Evolutionary conservation across 2,113 vertebrate species (phyloP), one percentile per base, ranked within the genome.

Genomic region (Chloebia gouldiae): DNA sequence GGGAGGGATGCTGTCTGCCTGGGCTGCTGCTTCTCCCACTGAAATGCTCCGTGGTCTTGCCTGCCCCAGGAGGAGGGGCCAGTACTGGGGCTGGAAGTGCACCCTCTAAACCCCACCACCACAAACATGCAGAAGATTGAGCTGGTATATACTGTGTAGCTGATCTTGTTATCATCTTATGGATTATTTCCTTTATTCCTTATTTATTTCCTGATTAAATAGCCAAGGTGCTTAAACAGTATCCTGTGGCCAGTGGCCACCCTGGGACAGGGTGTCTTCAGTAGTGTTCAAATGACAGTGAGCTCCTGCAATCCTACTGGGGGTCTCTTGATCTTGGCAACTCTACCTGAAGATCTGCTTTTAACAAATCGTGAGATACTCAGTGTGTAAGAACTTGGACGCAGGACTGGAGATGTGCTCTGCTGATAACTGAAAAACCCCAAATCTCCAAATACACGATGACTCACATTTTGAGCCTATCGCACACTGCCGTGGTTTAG

Each of bases 381-480:
- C 45, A 15, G n/a, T 65, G 14, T 79, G 19, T 86, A 90, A 82
- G 71, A 89, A 91, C 54, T 93, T 96, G 94, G 93, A 81, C 4
- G 24, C 57, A 49, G 92, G 85, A 82, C 81, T 75, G 81, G 93
- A 95, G 95, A 97, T 97, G 93, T 96, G 96, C 95, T 97, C 77
- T 95, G 86, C 96, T 95, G 95, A 95, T 97, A 91, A 85, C 16
- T 85, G 57, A 37, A 40, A 80, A 88, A 75, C 68, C 88, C 86
- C 53, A 96, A 93, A 92, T 93, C 94, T 94, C 92, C 95, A 95
- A 89, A 95, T 97, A 92, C 86, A 86, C 9, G 23, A 78, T 95
- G 96, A 97, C 88, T 97, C 92, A 88, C 91, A 96, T 95, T 97
- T 96, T 97, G 96, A 98, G 96, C 96, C 96, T 84, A 95, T 96